phyloP scores from a whole-genome alignment of 2,888 invertebrate species.

The Macrosoma leucophasiata region DNA sequence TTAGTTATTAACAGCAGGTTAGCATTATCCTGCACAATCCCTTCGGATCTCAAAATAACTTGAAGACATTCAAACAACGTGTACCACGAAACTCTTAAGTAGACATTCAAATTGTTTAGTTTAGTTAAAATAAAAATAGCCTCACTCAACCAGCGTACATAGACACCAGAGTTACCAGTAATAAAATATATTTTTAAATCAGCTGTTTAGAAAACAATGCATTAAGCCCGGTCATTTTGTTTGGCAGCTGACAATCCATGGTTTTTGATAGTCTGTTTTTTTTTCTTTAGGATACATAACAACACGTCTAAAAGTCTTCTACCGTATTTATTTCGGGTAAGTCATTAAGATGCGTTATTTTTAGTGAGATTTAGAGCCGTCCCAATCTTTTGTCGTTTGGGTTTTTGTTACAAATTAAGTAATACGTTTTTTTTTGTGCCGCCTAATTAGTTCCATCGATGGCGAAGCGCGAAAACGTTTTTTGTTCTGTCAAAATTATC shows the following conservation, averaged over 20 bases:
- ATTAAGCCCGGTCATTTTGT: constrained; percentile 42
- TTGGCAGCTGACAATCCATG: constrained; percentile 33
- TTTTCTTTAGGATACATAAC: too few relatives aligned
- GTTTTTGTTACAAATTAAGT: constrained; percentile 26
- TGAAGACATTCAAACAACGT: constrained; percentile 42
- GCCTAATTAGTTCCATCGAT: too few relatives aligned
- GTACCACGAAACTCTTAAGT: constrained; percentile 56
- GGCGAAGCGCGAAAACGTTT: too few relatives aligned
- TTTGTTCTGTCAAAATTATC: too few relatives aligned
- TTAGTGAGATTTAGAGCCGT: too few relatives aligned
- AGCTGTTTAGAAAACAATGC: constrained; percentile 64
- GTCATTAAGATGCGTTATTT: too few relatives aligned
- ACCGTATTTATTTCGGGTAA: too few relatives aligned
- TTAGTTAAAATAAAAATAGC: constrained; percentile 61
- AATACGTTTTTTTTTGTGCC: too few relatives aligned
- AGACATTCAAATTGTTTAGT: constrained; percentile 52
- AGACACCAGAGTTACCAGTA: constrained; percentile 27
- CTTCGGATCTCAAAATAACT: constrained; percentile 52
- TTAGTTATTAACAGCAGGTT: constrained; percentile 31
- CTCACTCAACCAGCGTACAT: constrained; percentile 43
- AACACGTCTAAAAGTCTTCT: too few relatives aligned
- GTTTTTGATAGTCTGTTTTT: constrained; percentile 19
- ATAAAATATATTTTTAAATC: constrained; percentile 32
- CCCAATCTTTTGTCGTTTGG: constrained; percentile 18
- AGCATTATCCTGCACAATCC: constrained; percentile 40